Conservation (phyloP, 1,140 invertebrate species). For the Heliconius nattereri region DNA sequence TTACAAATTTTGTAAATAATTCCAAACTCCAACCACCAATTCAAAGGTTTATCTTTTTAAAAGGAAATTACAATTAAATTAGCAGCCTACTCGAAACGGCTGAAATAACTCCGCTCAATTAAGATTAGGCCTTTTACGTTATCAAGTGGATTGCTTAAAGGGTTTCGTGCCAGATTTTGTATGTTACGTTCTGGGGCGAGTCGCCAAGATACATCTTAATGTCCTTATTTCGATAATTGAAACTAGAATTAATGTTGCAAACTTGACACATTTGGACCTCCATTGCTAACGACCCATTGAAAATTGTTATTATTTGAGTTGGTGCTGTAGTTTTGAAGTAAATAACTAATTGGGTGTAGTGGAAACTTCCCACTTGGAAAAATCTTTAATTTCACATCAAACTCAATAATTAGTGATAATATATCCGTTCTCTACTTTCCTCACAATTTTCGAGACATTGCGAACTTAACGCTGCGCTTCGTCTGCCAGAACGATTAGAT, state of each 20-base stretch:
- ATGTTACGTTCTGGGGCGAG: neutral
- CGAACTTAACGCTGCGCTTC: too few species aligned
- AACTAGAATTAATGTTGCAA: neutral
- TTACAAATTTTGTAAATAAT: neutral
- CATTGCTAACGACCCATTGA: neutral
- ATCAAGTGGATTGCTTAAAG: conserved; percentile 4
- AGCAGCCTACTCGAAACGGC: neutral
- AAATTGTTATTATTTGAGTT: neutral
- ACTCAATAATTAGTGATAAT: too few species aligned
- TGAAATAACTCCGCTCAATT: conserved; percentile 6
- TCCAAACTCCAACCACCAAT: neutral
- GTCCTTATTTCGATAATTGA: conserved; percentile 12
- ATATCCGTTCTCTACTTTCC: too few species aligned
- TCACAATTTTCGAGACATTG: too few species aligned
- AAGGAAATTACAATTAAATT: neutral
- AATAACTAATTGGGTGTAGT: neutral
- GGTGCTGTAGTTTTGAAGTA: too few species aligned
- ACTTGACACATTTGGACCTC: neutral
- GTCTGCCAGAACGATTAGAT: too few species aligned
- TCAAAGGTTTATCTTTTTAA: conserved; percentile 5
- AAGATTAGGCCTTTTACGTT: conserved; percentile 13
- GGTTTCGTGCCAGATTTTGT: conserved; percentile 11
- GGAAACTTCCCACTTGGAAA: neutral
- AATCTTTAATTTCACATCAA: neutral
- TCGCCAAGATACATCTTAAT: neutral